Percentiles rank a stretch among this genome's conserved stretches.
These are phyloP conservation scores for Chromobotia macracanthus DNA, from an alignment of 2,797 vertebrate genomes.

Conservation along the genomic window DNA sequence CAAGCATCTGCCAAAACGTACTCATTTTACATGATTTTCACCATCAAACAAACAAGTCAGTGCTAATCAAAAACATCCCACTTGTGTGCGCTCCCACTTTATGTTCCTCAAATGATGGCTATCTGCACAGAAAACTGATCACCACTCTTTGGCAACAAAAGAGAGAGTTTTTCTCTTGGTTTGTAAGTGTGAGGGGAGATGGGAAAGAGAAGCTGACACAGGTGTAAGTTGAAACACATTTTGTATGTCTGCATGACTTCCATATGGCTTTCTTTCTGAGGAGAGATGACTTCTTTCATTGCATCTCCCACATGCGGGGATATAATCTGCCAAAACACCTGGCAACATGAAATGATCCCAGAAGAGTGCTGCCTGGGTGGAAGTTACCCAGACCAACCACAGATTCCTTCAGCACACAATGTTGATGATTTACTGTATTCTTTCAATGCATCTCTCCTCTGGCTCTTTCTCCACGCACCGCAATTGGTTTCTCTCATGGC, in stretches of 20 bases:
- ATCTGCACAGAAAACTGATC: conserved; percentile 26
- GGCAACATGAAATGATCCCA: conserved; percentile 19
- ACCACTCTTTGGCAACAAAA: conserved; percentile 20
- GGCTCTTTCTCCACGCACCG: neutral
- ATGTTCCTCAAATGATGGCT: conserved; percentile 3
- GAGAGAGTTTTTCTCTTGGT: conserved; percentile 20
- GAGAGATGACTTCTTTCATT: neutral
- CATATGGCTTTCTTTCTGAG: conserved; percentile 2
- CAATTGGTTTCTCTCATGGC: neutral
- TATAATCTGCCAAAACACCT: conserved; percentile 42
- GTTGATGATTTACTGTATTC: conserved; percentile 9
- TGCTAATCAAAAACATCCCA: conserved; percentile 69
- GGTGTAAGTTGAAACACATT: conserved; percentile 47
- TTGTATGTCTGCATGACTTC: neutral
- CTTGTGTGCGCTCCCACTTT: conserved; percentile 1
- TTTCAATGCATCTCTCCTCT: conserved; percentile 5
- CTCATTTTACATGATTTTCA: conserved; percentile 61
- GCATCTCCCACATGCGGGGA: conserved; percentile 23
- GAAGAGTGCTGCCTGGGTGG: neutral
- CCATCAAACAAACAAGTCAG: conserved; percentile 73
- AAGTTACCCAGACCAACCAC: conserved; percentile 10
- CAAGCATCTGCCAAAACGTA: conserved; percentile 64
- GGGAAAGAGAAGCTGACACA: conserved; percentile 38
- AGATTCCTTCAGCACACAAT: conserved; percentile 6
- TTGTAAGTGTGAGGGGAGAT: conserved; percentile 37